These are phyloP conservation scores for Podabrus alpinus DNA, from an alignment of 2,888 invertebrate genomes.

Conservation along the genomic window DNA sequence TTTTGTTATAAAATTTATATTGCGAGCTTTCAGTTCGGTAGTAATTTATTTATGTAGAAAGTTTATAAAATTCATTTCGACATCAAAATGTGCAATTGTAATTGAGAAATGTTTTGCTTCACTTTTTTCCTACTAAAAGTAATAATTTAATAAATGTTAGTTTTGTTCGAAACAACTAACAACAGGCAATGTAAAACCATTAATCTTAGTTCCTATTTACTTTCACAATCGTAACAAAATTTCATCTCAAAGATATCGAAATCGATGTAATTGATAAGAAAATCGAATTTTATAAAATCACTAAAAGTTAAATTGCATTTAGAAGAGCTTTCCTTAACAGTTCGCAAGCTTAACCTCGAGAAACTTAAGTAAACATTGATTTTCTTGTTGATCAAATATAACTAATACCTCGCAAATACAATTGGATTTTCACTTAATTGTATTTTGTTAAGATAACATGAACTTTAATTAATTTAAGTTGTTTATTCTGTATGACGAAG, in stretches of 20 bases:
- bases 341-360: neutral
- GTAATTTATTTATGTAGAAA: neutral
- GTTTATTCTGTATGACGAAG: neutral
- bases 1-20: neutral
- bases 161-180: neutral
- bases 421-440: neutral
- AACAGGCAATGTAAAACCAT: neutral
- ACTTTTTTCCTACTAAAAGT: neutral
- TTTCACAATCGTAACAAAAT: neutral
- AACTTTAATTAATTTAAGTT: neutral
- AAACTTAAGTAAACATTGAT: neutral
- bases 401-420: neutral
- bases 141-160: neutral
- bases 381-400: neutral
- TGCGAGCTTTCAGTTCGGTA: neutral
- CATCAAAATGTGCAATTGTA: no score
- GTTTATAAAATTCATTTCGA: neutral
- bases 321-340: neutral
- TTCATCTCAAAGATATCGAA: neutral
- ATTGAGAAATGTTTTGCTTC: no score
- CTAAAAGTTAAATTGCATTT: neutral
- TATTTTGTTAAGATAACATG: neutral
- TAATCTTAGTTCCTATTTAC: neutral
- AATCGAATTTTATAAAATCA: neutral
- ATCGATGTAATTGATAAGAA: neutral